Evolutionary conservation across 2,797 vertebrate genomes (phyloP), one percentile per base, ranked within the genome.

Genomic region (Galago senegalensis): DNA sequence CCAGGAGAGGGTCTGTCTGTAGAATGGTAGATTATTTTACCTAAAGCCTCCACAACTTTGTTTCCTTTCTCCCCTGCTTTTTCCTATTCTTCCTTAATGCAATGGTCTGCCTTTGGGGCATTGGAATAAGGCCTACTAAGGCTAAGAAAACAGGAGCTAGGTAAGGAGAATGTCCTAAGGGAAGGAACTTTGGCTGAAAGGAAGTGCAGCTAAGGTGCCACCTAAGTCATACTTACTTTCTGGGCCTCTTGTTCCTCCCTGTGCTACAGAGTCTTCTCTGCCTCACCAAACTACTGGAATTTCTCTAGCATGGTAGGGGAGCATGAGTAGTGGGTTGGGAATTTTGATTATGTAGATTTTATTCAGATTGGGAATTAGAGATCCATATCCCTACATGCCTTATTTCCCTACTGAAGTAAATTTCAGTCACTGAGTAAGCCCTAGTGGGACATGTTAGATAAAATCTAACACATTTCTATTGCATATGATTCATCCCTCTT

Each of bases 351-450:
- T 23, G 0, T 69, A 86, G 18, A 69, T 73, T 76, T 46, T 97
- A 21, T 61, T 11, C 3, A 76, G 83, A 40, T 77, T 96, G 60
- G 75, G 29, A 94, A 93, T 91, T 61, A 69, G 77, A 53, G 49
- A 77, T 76, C 73, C 61, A n/a, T 56, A 69, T 96, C 67, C n/a
- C 73, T 72, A 67, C 72, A 69, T 11, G 46, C 43, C 40, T 85
- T 97, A 95, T 85, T 82, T 96, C 49, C 53, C 73, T 92, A 53
- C 9, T 67, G 63, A 31, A 82, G 43, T 84, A 79, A 56, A 31
- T 93, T 93, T 94, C 73, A 86, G 63, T 95, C 13, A n/a, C 31
- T 69, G 61, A 93, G 65, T 93, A 93, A 91, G 56, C 56, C 85
- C 29, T 79, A 46, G 6, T 37, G 37, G 40, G 27, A 70, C 23